phyloP scores from a whole-genome alignment of 2,888 invertebrate species.

The Ptychoptera contaminata region DNA sequence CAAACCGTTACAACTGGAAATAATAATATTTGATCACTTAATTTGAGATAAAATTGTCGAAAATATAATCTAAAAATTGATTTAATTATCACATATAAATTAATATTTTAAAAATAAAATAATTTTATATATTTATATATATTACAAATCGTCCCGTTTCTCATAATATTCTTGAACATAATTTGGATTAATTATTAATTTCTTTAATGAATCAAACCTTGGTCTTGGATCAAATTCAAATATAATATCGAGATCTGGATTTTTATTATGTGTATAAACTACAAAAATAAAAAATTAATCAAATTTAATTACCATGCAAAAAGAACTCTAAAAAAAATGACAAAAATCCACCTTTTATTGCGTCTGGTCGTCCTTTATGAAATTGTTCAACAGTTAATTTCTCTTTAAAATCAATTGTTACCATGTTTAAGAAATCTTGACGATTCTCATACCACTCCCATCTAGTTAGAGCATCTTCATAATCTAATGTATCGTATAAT shows the following conservation, averaged over 20 bases:
- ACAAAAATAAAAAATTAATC: constrained; percentile 5
- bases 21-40: neutral
- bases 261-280: constrained; percentile 19
- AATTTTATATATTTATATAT: constrained; percentile 17
- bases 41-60: constrained; percentile 10
- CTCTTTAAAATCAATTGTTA: constrained; percentile 36
- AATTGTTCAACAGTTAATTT: constrained; percentile 44
- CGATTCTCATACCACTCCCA: constrained; percentile 51
- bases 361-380: constrained; percentile 48
- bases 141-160: constrained; percentile 35
- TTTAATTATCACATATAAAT: constrained; percentile 6
- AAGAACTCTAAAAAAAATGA: constrained; percentile 1
- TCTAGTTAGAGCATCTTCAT: constrained; percentile 24
- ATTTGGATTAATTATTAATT: constrained; percentile 36
- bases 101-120: constrained; percentile 1
- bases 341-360: constrained; percentile 41
- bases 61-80: constrained; percentile 12
- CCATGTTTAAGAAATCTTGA: constrained; percentile 41
- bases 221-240: constrained; percentile 30
- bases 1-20: neutral
- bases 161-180: constrained; percentile 41
- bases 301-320: neutral
- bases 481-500: constrained; percentile 18
- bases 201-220: constrained; percentile 52
- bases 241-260: constrained; percentile 18